phyloP scores from a whole-genome alignment of 2,888 invertebrate species.

The Hydropsyche betteni region DNA sequence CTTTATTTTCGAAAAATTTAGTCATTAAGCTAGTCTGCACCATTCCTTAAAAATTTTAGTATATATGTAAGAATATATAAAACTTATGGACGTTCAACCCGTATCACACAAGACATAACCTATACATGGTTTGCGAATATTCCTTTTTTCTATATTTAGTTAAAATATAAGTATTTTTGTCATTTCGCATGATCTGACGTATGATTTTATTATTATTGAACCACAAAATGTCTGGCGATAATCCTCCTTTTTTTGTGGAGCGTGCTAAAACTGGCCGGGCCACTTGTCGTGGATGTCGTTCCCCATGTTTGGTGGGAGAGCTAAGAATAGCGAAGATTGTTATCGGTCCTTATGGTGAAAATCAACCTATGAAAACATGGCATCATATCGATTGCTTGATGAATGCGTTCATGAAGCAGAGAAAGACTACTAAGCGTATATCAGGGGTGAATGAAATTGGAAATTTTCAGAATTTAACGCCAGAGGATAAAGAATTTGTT shows the following conservation, averaged over 20 bases:
- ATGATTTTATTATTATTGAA: conserved; percentile 33
- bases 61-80: too few relatives aligned
- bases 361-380: conserved; percentile 84
- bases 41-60: too few relatives aligned
- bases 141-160: too few relatives aligned
- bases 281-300: conserved; percentile 87
- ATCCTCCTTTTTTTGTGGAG: conserved; percentile 75
- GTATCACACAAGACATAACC: too few relatives aligned
- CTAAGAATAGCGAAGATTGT: conserved; percentile 81
- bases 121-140: too few relatives aligned
- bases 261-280: conserved; percentile 83
- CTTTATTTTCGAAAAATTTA: too few relatives aligned
- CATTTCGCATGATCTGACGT: background rate
- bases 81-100: too few relatives aligned
- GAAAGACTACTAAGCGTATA: conserved; percentile 83
- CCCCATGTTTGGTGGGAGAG: conserved; percentile 75
- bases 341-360: conserved; percentile 79
- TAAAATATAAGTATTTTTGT: background rate
- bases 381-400: conserved; percentile 83
- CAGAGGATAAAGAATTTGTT: conserved; percentile 74
- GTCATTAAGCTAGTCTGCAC: too few relatives aligned
- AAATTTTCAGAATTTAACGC: conserved; percentile 74
- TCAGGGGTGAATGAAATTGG: conserved; percentile 81
- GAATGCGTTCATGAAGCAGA: conserved; percentile 79
- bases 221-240: conserved; percentile 53